Base-by-base conservation (phyloP, 2,113 vertebrate genomes). In the Uropsilus gracilis region DNA sequence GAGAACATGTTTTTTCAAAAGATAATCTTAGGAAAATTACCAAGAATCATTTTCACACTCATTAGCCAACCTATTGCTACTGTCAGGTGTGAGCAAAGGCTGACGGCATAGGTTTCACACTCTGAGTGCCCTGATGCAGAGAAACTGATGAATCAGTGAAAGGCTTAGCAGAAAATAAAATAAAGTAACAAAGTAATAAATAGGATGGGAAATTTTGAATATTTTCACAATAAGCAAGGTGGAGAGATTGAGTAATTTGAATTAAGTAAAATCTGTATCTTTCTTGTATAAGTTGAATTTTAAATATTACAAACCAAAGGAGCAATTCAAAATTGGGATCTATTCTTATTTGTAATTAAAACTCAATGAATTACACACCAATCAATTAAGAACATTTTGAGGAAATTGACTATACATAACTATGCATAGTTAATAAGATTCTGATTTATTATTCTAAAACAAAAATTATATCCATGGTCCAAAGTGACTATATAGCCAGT, bases 301-400 rank as follows among this genome's bases (percentile, higher is more conserved):
- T 86, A 71, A 82, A 24, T 63, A 34, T 44, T 75, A 81, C 57
- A 68, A 55, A 68, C 28, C 13, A 68, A 91, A 82, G 42, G 30
- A 80, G 26, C 75, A 75, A 59, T 71, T 63, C 44, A 32, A 82
- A 83, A 53, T 76, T 84, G 84, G 20, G 39, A 77, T 57, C 50
- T 24, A 77, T 44, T 86, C 37, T 72, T 80, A 73, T 3, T 24
- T 22, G 7, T n/a, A 39, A 46, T 26, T 12, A 16, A 89, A 78
- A 63, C 26, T 39, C 73, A 76, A 66, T 28, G 3, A 6, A 50
- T 55, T 48, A 59, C 3, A 59, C 32, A 83, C 71, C 89, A 89
- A 72, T 42, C n/a, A 63, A 37, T 44, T 53, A 44, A 84, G 9
- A 80, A 86, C 9, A 55, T 63, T 72, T 30, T 83, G 48, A n/a